Evolutionary conservation across 1,140 invertebrate species (phyloP).

Genomic region (Triops longicaudatus): DNA sequence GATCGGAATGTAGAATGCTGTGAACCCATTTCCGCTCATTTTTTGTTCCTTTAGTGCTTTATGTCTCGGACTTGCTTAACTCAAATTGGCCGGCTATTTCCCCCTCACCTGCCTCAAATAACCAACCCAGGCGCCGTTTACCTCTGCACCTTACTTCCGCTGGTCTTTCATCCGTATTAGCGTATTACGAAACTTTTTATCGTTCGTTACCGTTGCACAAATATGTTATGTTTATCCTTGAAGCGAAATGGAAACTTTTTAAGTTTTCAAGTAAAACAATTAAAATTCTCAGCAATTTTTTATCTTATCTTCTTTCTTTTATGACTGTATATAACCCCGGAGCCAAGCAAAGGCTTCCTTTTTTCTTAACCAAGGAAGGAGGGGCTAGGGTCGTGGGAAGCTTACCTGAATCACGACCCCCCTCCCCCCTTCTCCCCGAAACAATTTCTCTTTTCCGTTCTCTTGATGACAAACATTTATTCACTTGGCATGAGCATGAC

Average conservation of each 20-base stretch:
- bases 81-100: background rate
- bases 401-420: background rate
- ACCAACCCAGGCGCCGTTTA: background rate
- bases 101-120: background rate
- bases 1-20: background rate
- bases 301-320: background rate
- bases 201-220: background rate
- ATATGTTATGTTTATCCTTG: background rate
- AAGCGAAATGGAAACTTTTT: background rate
- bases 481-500: slow-evolving; percentile 1
- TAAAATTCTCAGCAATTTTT: background rate
- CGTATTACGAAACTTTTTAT: background rate
- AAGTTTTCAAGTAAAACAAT: background rate
- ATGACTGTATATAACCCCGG: background rate
- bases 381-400: slow-evolving; percentile 7
- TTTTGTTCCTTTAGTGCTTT: background rate
- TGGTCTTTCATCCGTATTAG: background rate
- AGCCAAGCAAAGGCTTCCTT: slow-evolving; percentile 1
- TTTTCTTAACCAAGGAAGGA: background rate
- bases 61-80: background rate
- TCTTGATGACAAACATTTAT: slow-evolving; percentile 10
- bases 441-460: slow-evolving; percentile 15
- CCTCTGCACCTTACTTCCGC: background rate
- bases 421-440: background rate
- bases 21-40: background rate